Conservation (phyloP, 2,888 invertebrate species). For the Scaptomyza cyrtandrae region DNA sequence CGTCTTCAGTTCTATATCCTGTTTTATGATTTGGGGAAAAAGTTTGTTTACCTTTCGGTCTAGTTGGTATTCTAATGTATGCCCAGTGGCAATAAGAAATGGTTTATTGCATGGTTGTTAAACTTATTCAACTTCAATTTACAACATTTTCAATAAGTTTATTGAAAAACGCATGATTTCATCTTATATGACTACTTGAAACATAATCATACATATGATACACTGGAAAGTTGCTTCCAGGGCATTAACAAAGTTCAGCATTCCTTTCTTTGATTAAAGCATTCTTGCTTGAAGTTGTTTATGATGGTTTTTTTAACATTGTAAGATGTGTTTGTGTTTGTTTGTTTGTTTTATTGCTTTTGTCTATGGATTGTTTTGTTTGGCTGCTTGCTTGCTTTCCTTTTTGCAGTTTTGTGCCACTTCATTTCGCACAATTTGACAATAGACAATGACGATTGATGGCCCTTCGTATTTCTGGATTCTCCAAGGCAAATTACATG, state of each 20-base stretch:
- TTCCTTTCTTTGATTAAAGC: no score
- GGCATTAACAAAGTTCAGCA: no score
- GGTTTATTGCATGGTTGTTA: no score
- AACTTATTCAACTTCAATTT: no score
- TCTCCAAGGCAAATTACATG: conserved; percentile 65
- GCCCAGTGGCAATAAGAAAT: no score
- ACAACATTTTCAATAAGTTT: no score
- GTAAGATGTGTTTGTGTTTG: conserved; percentile 20
- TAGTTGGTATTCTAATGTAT: conserved; percentile 7
- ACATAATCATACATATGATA: no score
- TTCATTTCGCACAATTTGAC: conserved; percentile 71
- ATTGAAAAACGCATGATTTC: no score
- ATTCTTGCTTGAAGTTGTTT: no score
- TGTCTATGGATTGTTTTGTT: conserved; percentile 45
- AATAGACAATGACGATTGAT: conserved; percentile 74
- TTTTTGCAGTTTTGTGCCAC: conserved; percentile 25
- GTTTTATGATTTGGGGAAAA: conserved; percentile 1
- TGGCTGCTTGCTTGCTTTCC: background rate
- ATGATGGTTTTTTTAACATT: conserved; percentile 7
- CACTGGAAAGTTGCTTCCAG: background rate
- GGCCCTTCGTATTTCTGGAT: conserved; percentile 27
- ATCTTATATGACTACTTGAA: no score
- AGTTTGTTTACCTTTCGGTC: conserved; percentile 48
- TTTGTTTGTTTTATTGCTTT: conserved; percentile 9
- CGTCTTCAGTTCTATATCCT: background rate